Evolutionary conservation across 1,140 invertebrate species (phyloP).

Genomic region (Drosophila orena): DNA sequence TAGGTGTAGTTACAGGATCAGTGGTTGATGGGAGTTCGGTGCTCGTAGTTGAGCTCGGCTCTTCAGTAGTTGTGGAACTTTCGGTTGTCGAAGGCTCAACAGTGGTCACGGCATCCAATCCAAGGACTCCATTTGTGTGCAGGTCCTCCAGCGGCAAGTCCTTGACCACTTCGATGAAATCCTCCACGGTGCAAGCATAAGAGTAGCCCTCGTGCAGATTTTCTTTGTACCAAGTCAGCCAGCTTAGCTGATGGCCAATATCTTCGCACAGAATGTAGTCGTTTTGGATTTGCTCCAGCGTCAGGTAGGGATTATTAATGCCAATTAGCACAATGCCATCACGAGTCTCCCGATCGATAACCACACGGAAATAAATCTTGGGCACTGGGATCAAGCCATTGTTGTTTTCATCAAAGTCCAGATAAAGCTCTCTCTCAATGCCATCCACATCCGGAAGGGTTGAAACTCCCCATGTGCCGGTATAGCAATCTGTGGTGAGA

Average conservation of each 20-base stretch:
- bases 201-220: constrained; percentile 87
- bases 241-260: constrained; percentile 85
- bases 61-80: constrained; percentile 1
- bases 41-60: neutral
- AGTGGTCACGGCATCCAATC: constrained; percentile 57
- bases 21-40: neutral
- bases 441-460: constrained; percentile 85
- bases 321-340: constrained; percentile 86
- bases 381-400: constrained; percentile 86
- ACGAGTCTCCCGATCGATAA: constrained; percentile 85
- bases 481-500: constrained; percentile 86
- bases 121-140: constrained; percentile 69
- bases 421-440: constrained; percentile 85
- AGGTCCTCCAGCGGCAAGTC: constrained; percentile 78
- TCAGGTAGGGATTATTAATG: constrained; percentile 87
- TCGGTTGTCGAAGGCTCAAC: constrained; percentile 2
- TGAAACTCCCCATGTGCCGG: constrained; percentile 86
- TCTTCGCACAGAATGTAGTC: constrained; percentile 86
- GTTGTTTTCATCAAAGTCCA: constrained; percentile 85
- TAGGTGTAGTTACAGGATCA: neutral
- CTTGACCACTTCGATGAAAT: constrained; percentile 86
- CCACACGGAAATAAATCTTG: constrained; percentile 86
- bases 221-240: constrained; percentile 85
- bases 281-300: constrained; percentile 65
- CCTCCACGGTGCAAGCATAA: constrained; percentile 88